These are phyloP conservation scores for Trachelus tabidus DNA, from an alignment of 2,888 invertebrate species.

Conservation along the genomic window DNA sequence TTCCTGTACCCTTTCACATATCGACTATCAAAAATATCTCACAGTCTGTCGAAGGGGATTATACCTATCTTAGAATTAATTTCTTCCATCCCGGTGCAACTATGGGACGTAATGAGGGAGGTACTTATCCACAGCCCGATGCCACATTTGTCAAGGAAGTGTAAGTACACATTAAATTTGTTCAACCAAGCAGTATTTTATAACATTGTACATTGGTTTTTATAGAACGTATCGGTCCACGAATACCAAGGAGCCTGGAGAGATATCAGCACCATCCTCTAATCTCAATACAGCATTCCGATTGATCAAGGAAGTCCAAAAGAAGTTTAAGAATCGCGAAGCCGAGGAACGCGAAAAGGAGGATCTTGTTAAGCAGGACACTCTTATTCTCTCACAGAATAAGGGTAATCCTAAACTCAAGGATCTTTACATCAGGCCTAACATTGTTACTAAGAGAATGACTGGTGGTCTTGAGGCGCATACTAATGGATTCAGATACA, in stretches of 20 bases:
- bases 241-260: constrained; percentile 97
- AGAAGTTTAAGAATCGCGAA: constrained; percentile 97
- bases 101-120: constrained; percentile 93
- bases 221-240: constrained; percentile 93
- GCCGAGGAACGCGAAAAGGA: constrained; percentile 99
- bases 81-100: constrained; percentile 99
- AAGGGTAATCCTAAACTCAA: constrained; percentile 98
- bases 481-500: constrained; percentile 95
- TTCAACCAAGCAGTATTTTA: background rate
- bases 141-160: constrained; percentile 98
- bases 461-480: constrained; percentile 92
- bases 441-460: constrained; percentile 97
- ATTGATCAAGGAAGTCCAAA: constrained; percentile 98
- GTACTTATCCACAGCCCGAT: constrained; percentile 92
- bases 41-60: constrained; percentile 98
- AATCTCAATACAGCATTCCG: constrained; percentile 97
- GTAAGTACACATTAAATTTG: constrained; percentile 69
- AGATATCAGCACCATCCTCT: constrained; percentile 91
- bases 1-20: constrained; percentile 98
- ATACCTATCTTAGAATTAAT: constrained; percentile 97
- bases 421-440: constrained; percentile 98
- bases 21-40: constrained; percentile 99
- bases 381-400: constrained; percentile 90
- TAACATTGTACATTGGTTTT: constrained; percentile 24
- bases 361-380: constrained; percentile 98